phyloP scores from a whole-genome alignment of 2,113 vertebrate genomes.

The Aix galericulata region DNA sequence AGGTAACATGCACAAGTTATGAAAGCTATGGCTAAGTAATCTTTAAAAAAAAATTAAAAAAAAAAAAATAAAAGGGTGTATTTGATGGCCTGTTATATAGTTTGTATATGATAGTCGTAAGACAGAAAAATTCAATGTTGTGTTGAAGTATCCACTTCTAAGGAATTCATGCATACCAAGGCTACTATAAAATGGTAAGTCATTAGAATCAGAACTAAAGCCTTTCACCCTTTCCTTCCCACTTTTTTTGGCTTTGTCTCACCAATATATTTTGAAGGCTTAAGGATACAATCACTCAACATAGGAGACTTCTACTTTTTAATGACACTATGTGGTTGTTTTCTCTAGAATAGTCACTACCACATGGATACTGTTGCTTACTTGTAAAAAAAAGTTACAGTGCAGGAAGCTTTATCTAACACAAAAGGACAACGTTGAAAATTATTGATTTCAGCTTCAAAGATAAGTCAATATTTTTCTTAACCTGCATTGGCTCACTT shows the following conservation, averaged over 20 bases:
- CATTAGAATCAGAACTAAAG: neutral
- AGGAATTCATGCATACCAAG: neutral
- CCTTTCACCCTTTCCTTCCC: neutral
- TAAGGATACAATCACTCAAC: neutral
- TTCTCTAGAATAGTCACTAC: neutral
- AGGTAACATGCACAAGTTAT: neutral
- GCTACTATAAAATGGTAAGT: rapidly evolving
- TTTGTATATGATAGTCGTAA: neutral
- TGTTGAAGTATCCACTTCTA: neutral
- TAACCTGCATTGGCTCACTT: neutral
- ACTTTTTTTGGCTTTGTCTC: neutral
- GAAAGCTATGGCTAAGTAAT: neutral
- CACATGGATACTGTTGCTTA: neutral
- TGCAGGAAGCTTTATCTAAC: neutral
- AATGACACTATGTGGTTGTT: neutral
- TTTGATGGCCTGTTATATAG: neutral
- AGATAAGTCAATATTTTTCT: neutral
- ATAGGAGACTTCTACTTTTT: neutral
- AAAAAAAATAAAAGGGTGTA: neutral
- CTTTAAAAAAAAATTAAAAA: neutral
- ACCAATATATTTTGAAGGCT: neutral
- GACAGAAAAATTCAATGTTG: neutral
- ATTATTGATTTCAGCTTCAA: neutral
- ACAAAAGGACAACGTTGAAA: neutral
- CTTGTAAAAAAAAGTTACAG: neutral